Conservation (phyloP, 2,888 invertebrate genomes). For the Melipona bicolor region DNA sequence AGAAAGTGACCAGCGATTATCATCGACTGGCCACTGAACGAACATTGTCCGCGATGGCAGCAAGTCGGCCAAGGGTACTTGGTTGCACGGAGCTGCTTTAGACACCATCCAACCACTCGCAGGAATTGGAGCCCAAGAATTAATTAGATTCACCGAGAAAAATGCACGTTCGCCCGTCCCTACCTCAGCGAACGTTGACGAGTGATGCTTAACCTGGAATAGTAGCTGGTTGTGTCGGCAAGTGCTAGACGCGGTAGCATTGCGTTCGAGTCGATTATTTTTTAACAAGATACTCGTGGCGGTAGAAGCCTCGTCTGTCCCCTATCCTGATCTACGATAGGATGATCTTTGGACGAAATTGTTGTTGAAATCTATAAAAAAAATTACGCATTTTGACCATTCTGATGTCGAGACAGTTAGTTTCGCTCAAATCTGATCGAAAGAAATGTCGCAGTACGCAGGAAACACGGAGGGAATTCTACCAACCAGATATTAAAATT, state of each 20-base stretch:
- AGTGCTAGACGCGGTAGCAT: not conserved
- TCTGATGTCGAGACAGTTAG: not conserved
- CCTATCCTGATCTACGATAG: not conserved
- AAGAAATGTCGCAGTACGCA: not conserved
- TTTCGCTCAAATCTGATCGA: not conserved
- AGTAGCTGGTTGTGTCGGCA: not conserved
- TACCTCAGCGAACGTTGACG: not conserved
- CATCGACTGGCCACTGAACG: not conserved
- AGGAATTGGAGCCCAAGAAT: not conserved
- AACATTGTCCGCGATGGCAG: not conserved
- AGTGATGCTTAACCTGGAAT: not conserved
- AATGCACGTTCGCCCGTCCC: not conserved
- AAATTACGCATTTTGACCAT: no score
- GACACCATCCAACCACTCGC: not conserved
- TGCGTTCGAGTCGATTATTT: not conserved
- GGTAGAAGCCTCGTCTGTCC: not conserved
- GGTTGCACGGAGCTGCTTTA: not conserved
- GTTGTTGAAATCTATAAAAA: no score
- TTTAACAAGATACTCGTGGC: not conserved
- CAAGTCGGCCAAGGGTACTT: not conserved
- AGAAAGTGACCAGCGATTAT: not conserved
- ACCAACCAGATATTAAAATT: not conserved
- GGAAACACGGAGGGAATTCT: no score
- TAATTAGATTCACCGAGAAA: slow-evolving; percentile 1
- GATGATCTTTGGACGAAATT: not conserved